A percentile compares a stretch with the other conserved stretches of the same genome.
These are phyloP conservation scores for Gryllus longicercus DNA, from an alignment of 2,888 invertebrate species.

Conservation along the genomic window DNA sequence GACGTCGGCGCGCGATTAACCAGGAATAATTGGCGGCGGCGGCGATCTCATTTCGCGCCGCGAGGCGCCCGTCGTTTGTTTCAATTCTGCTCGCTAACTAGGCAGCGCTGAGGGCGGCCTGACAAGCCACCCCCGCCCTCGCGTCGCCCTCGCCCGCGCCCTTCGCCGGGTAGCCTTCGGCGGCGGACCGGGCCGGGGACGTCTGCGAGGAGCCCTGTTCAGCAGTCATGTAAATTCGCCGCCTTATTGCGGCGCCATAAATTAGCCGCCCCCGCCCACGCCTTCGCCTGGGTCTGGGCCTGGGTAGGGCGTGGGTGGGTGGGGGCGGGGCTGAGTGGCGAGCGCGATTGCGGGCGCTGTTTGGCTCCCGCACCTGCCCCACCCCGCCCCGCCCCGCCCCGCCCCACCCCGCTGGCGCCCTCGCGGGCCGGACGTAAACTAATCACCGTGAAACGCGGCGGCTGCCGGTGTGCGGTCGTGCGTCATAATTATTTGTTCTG, in stretches of 20 bases:
- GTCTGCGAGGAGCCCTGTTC: no score
- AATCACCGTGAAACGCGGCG: conserved; percentile 1
- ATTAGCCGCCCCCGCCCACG: no score
- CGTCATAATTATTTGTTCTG: conserved; percentile 10
- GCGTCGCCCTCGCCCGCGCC: not conserved
- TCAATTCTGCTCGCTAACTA: conserved; percentile 2
- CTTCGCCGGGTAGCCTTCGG: not conserved
- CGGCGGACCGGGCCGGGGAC: no score
- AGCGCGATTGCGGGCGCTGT: no score
- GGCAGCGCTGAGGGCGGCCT: not conserved
- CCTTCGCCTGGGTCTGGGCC: no score
- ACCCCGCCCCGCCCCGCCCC: not conserved
- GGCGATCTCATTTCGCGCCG: conserved; percentile 3
- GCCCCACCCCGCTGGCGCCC: not conserved
- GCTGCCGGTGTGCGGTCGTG: not conserved
- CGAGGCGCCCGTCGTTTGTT: not conserved
- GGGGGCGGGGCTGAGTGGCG: no score
- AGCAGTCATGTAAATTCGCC: no score
- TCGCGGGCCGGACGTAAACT: not conserved
- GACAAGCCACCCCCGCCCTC: not conserved
- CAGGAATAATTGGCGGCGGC: conserved; percentile 9
- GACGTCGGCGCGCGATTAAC: conserved; percentile 1
- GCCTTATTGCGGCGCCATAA: no score
- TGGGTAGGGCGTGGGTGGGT: no score
- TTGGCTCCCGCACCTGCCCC: not conserved